Evolutionary conservation across 2,888 invertebrate genomes (phyloP).

Genomic region (Hetaerina titia): DNA sequence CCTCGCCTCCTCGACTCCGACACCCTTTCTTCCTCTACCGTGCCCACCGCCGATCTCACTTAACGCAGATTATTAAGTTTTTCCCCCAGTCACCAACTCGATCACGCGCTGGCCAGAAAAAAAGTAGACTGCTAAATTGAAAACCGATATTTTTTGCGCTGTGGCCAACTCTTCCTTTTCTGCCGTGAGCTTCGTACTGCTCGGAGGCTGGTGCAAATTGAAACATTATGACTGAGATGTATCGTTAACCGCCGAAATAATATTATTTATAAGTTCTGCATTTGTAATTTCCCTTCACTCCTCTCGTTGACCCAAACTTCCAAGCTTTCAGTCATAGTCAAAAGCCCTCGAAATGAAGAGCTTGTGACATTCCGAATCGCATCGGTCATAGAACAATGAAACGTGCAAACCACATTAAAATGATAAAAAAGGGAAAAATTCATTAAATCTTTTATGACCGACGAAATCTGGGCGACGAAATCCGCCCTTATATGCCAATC

Average conservation of each 20-base stretch:
- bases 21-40: not conserved
- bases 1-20: not conserved
- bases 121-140: not conserved
- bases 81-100: constrained; percentile 43
- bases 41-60: not conserved
- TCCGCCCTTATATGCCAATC: too few relatives aligned
- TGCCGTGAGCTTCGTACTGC: not conserved
- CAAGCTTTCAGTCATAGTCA: not conserved
- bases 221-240: not conserved
- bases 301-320: too few relatives aligned
- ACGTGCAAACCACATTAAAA: not conserved
- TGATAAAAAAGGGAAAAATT: not conserved
- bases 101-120: not conserved
- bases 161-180: not conserved
- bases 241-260: not conserved
- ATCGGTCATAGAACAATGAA: not conserved
- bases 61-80: constrained; percentile 58
- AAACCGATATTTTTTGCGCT: constrained; percentile 24
- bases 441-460: too few relatives aligned
- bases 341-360: not conserved
- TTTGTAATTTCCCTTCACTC: too few relatives aligned
- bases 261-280: too few relatives aligned
- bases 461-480: too few relatives aligned
- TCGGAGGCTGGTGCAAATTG: not conserved
- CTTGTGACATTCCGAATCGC: not conserved